Evolutionary conservation across 2,797 vertebrate genomes (phyloP), one percentile per base, ranked within the genome.

Genomic region (Myotis vivesi): DNA sequence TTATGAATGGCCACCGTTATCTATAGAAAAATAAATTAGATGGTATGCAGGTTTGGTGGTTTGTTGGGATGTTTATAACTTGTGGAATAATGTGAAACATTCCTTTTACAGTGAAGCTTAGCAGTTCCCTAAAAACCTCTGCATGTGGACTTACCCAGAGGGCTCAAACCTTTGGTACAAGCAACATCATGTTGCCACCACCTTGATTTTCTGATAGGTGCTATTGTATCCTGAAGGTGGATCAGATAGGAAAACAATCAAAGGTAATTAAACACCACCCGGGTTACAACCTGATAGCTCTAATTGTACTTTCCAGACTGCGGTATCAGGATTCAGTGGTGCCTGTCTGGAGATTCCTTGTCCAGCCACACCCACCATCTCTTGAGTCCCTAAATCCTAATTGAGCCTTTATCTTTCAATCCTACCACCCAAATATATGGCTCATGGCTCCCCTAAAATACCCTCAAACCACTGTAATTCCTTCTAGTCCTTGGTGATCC

Each of bases 161-260:
- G 33, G 11, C 8, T 77, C 46, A 87, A 17, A 87, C n/a, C 64
- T 79, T 82, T 23, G 7, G 22, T 83, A 23, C 69, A 83, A 66
- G 64, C 46, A 76, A 33, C 33, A 28, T 80, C 28, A 10, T 94
- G 1, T 89, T 77, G n/a, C 84, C 53, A 72, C 11, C 46, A 76
- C 62, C 66, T 87, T 92, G 82, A 68, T 93, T 85, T 94, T 57
- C 84, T 83, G 82, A n/a, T 84, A 84, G 69, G 66, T 53, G 80
- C 80, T 92, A n/a, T 49, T 93, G 69, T 85, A 38, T 79, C 89
- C 46, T 72, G 30, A 90, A 84, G 89, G 36, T 85, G 33, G 23
- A 89, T 59, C 66, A 94, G 73, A 94, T 17, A 49, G 66, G 62
- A 71, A 94, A 84, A 83, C 79, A 73, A 81, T 81, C 64, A 36